Evolutionary conservation across 1,140 invertebrate genomes (phyloP).

Genomic region (Ectropis grisescens): DNA sequence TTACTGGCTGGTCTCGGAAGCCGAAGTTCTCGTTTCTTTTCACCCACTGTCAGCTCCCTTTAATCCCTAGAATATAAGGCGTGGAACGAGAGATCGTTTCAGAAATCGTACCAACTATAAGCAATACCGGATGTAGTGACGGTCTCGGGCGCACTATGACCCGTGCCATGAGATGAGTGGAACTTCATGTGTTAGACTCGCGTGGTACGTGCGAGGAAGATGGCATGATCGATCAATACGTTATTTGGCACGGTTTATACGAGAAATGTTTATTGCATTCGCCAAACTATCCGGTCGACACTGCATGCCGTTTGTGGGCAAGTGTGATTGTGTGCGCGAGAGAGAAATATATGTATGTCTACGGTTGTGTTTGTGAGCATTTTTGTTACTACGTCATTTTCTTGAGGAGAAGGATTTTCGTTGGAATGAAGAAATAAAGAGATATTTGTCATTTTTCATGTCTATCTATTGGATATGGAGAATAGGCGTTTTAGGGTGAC

Average conservation of each 20-base stretch:
- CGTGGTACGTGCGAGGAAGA: no score
- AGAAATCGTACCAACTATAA: no score
- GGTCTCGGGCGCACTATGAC: no score
- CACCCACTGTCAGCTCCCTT: conserved; percentile 24
- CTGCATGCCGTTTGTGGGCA: no score
- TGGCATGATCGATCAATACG: no score
- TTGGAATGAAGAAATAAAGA: conserved; percentile 15
- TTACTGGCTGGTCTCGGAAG: no score
- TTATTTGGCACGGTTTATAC: no score
- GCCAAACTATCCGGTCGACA: no score
- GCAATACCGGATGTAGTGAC: no score
- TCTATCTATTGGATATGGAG: conserved; percentile 10
- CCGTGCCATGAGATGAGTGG: no score
- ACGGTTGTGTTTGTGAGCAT: conserved; percentile 42
- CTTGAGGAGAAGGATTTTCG: conserved; percentile 24
- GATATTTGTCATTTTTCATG: conserved; percentile 17
- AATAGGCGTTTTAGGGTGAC: conserved; percentile 7
- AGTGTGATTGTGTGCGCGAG: conserved; percentile 8
- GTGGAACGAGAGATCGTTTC: neutral
- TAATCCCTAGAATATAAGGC: neutral
- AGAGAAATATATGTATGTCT: conserved; percentile 18
- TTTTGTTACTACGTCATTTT: conserved; percentile 42
- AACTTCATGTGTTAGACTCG: no score
- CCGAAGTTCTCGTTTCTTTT: conserved; percentile 8
- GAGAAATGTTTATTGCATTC: no score